Percentiles rank a stretch among this genome's conserved stretches.
These are phyloP conservation scores for Sebastes fasciatus DNA, from an alignment of 2,113 vertebrate genomes.

Conservation along the genomic window DNA sequence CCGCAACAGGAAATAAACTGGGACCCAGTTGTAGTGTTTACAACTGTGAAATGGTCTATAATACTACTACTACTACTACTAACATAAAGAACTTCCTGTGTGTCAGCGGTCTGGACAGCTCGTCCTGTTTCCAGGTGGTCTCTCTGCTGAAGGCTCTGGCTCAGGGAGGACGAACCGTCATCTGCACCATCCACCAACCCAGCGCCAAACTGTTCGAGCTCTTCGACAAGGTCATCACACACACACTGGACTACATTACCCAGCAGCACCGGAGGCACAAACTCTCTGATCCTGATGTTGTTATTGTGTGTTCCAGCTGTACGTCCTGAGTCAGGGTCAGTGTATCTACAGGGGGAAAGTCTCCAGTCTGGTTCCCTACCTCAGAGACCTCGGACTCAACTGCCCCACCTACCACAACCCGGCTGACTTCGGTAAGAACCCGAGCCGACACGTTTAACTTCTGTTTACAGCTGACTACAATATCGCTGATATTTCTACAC, in stretches of 20 bases:
- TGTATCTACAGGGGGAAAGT: conserved; percentile 96
- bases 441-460: no score
- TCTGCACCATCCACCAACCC: conserved; percentile 99
- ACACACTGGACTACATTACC: background rate
- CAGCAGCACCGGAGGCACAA: no score
- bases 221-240: conserved; percentile 91
- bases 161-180: conserved; percentile 94
- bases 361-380: conserved; percentile 93
- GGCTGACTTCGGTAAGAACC: conserved; percentile 92
- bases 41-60: no score
- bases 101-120: conserved; percentile 93
- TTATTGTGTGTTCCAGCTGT: conserved; percentile 85
- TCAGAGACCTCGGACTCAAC: conserved; percentile 93
- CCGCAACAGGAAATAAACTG: no score
- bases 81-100: background rate
- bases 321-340: conserved; percentile 97
- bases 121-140: conserved; percentile 97
- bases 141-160: conserved; percentile 95
- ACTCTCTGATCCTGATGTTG: no score
- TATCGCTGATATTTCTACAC: no score
- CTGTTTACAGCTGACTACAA: no score
- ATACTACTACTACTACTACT: no score
- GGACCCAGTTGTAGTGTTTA: no score
- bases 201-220: conserved; percentile 98
- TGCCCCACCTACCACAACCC: conserved; percentile 99